These are phyloP conservation scores for Pangasius sanitwongsei DNA, from an alignment of 2,797 vertebrate species.

Conservation along the genomic window DNA sequence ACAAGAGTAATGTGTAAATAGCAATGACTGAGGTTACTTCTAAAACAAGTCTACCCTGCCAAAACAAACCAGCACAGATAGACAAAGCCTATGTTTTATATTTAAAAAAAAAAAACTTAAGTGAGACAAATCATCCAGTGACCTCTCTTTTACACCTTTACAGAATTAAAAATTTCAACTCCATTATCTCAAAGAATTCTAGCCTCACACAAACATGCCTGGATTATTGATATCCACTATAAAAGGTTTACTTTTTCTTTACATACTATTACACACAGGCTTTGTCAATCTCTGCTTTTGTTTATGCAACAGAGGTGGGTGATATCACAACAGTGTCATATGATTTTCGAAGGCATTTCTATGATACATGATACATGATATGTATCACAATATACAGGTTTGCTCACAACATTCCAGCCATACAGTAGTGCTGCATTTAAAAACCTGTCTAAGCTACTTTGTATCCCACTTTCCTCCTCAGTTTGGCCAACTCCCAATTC, in stretches of 20 bases:
- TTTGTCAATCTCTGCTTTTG: neutral
- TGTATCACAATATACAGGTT: neutral
- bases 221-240: neutral
- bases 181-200: neutral
- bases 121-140: neutral
- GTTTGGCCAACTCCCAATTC: neutral
- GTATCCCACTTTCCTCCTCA: neutral
- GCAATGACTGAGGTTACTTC: neutral
- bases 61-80: neutral
- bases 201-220: neutral
- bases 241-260: neutral
- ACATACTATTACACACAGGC: neutral
- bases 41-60: neutral
- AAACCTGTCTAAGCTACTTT: neutral
- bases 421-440: neutral
- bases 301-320: neutral
- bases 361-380: neutral
- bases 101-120: neutral
- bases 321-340: neutral
- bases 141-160: neutral
- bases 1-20: neutral
- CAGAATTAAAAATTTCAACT: neutral
- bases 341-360: neutral
- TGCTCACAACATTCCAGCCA: neutral
- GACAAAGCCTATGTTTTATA: neutral